Evolutionary conservation across 2,888 invertebrate genomes (phyloP).

Genomic region (Limenitis camilla): DNA sequence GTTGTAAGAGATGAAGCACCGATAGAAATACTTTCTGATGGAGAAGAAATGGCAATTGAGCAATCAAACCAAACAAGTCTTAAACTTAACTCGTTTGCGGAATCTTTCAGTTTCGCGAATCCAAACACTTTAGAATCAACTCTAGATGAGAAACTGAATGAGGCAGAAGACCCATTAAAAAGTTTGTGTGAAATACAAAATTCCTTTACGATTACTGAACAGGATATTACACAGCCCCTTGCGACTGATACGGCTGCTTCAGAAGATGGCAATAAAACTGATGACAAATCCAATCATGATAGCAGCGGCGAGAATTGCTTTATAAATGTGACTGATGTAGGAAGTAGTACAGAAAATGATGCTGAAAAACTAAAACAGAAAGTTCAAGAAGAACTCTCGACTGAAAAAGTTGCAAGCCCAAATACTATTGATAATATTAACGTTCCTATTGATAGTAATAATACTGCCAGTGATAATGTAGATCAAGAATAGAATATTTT

Average conservation of each 20-base stretch:
- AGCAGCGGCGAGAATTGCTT: slow-evolving; percentile 30
- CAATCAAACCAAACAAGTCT: slow-evolving; percentile 28
- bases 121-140: slow-evolving; percentile 24
- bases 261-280: slow-evolving; percentile 10
- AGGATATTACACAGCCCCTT: slow-evolving; percentile 1
- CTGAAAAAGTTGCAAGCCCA: slow-evolving; percentile 2
- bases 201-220: slow-evolving; percentile 14
- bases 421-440: background rate
- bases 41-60: slow-evolving; percentile 51
- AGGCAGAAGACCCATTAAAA: slow-evolving; percentile 36
- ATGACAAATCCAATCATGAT: slow-evolving; percentile 18
- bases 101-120: slow-evolving; percentile 25
- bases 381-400: slow-evolving; percentile 16
- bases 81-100: slow-evolving; percentile 14
- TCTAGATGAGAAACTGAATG: slow-evolving; percentile 21
- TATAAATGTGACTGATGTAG: slow-evolving; percentile 36
- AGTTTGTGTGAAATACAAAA: slow-evolving; percentile 21
- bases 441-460: slow-evolving; percentile 14
- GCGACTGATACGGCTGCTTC: slow-evolving; percentile 1
- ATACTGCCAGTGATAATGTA: slow-evolving; percentile 2
- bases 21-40: slow-evolving; percentile 63
- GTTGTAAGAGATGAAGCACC: slow-evolving; percentile 64
- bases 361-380: slow-evolving; percentile 19
- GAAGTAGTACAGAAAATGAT: slow-evolving; percentile 16
- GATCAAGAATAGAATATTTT: slow-evolving; percentile 7